Evolutionary conservation across 2,888 invertebrate species (phyloP).

Genomic region (Cryptocephalus primarius): DNA sequence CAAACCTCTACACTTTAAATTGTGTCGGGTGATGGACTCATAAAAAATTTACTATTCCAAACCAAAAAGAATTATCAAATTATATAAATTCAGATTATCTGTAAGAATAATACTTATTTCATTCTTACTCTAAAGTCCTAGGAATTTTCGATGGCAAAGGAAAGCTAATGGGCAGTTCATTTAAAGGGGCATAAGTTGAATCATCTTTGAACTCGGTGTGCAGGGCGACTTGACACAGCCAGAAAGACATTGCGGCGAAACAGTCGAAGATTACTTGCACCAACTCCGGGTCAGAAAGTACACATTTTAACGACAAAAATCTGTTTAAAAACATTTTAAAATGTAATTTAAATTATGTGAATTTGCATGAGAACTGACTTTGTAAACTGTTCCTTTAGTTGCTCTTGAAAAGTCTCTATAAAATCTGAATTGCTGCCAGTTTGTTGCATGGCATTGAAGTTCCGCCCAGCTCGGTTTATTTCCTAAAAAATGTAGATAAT

Average conservation of each 20-base stretch:
- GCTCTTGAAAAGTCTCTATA: slow-evolving; percentile 49
- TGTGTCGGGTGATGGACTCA: no score
- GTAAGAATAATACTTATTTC: slow-evolving; percentile 35
- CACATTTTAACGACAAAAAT: slow-evolving; percentile 61
- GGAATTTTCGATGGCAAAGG: slow-evolving; percentile 56
- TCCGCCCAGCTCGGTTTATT: slow-evolving; percentile 61
- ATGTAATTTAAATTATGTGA: neutral
- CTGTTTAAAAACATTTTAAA: slow-evolving; percentile 29
- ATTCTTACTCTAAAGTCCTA: slow-evolving; percentile 51
- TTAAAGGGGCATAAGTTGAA: slow-evolving; percentile 50
- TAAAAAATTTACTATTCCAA: no score
- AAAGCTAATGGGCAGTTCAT: slow-evolving; percentile 45
- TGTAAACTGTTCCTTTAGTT: slow-evolving; percentile 52
- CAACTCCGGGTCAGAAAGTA: slow-evolving; percentile 64
- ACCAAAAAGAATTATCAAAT: neutral
- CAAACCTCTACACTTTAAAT: no score
- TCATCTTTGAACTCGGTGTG: slow-evolving; percentile 33
- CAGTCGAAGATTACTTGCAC: slow-evolving; percentile 62
- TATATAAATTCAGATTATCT: neutral
- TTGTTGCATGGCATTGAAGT: slow-evolving; percentile 50
- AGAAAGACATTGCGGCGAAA: slow-evolving; percentile 70
- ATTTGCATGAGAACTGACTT: slow-evolving; percentile 37
- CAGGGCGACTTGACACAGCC: slow-evolving; percentile 75
- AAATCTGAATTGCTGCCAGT: slow-evolving; percentile 43
- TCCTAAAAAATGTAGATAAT: slow-evolving; percentile 31